Conservation (phyloP, 2,797 vertebrate species). For the Aratinga solstitialis region DNA sequence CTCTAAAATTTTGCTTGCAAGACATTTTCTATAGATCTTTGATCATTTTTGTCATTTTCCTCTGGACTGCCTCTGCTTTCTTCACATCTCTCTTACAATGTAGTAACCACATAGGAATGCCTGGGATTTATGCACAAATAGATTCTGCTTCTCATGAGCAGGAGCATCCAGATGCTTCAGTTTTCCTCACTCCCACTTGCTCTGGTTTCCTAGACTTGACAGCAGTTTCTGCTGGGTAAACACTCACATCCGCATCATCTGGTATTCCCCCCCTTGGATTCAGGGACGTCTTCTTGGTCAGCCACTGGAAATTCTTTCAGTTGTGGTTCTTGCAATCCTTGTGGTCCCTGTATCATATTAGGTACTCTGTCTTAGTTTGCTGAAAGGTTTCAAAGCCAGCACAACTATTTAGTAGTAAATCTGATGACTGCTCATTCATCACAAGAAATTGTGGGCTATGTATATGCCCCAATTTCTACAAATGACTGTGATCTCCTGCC, state of each 20-base stretch:
- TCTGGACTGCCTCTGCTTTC: not conserved
- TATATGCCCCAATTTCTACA: not conserved
- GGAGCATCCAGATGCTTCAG: too few species aligned
- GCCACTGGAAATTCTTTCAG: too few species aligned
- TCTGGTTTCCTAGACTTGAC: not conserved
- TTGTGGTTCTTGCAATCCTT: too few species aligned
- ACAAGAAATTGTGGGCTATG: not conserved
- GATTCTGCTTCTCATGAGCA: too few species aligned
- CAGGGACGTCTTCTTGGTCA: too few species aligned
- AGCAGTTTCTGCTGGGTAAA: not conserved
- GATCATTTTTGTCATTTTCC: conserved; percentile 36
- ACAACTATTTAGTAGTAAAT: not conserved
- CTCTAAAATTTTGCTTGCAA: conserved; percentile 26
- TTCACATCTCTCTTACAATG: not conserved
- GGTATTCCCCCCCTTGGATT: not conserved
- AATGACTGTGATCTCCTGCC: not conserved
- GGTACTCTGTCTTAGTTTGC: not conserved
- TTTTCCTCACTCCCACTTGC: not conserved
- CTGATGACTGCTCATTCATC: not conserved
- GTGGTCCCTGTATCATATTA: not conserved
- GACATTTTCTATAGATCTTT: conserved; percentile 1
- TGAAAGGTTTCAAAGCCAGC: not conserved
- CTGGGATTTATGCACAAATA: too few species aligned
- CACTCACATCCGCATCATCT: not conserved
- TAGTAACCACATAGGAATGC: not conserved